phyloP scores from a whole-genome alignment of 2,113 vertebrate genomes.

The Dolichallabes microphthalmus region DNA sequence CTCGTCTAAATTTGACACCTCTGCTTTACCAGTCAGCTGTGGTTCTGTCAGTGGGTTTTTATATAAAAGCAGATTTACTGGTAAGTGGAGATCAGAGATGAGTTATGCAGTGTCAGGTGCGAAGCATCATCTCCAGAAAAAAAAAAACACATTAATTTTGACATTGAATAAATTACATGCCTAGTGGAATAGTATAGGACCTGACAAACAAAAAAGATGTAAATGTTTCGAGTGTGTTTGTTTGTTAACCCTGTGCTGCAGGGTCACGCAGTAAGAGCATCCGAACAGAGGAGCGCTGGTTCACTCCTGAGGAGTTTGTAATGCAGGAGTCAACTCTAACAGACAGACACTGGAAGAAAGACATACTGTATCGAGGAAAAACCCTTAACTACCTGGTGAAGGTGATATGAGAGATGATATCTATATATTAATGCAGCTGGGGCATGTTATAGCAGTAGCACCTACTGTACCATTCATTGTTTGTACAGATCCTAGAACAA shows the following conservation, averaged over 20 bases:
- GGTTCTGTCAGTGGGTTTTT: conserved; percentile 53
- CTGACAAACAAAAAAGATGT: too few relatives aligned
- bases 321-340: not conserved
- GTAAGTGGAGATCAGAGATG: conserved; percentile 45
- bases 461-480: too few relatives aligned
- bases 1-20: not conserved
- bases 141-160: too few relatives aligned
- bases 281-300: conserved; percentile 65
- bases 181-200: too few relatives aligned
- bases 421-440: too few relatives aligned
- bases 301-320: conserved; percentile 67
- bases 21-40: conserved; percentile 60
- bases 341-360: conserved; percentile 60
- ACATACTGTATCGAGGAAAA: conserved; percentile 61
- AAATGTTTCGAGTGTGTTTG: too few relatives aligned
- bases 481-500: too few relatives aligned
- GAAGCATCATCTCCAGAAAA: too few relatives aligned
- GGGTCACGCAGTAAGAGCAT: conserved; percentile 63
- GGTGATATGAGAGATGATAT: conserved; percentile 46
- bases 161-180: too few relatives aligned
- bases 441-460: too few relatives aligned
- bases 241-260: conserved; percentile 20
- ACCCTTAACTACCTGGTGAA: conserved; percentile 56
- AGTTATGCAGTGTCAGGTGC: too few relatives aligned
- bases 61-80: conserved; percentile 63